Base-by-base conservation (phyloP, 2,797 vertebrate genomes). In the Trachurus trachurus region DNA sequence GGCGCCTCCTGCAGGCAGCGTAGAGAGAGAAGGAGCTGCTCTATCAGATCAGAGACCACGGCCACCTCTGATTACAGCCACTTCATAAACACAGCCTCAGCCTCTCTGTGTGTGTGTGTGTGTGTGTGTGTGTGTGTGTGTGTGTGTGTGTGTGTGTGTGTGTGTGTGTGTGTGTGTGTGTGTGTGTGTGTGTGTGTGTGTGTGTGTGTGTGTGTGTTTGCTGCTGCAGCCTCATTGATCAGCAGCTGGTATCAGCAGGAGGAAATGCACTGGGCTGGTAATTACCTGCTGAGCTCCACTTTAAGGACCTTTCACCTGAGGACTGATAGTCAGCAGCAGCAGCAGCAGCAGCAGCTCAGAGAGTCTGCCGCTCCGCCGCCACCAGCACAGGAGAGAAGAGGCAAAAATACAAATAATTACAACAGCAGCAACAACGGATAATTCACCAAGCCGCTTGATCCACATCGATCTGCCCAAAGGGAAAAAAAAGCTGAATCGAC, bases 41-140 rank as follows among this genome's bases (percentile, higher is more conserved):
- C 71, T 83, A 76, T 90, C 89, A 86, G 85, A 91, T 92, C 80
- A 87, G 66, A 89, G 76, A 82, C 72, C 79, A 69, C 54, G 76
- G 82, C 80, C 71, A 72, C 79, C 76, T 86, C 84, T 84, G 82
- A 91, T 90, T 81, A 73, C 75, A 66, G 76, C 76, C 84, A 67
- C 68, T 86, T 92, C 86, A 86, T 88, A 85, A 87, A 82, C 76
- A 70, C 44, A 9, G 50, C 26, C 5, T 9, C 7, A 52, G 61
- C 29, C 31, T 63, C 52, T 42, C n/a, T 26, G 26, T 26, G 26
- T 26, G 26, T 26, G 26, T 26, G 26, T 26, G 26, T 26, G 26
- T 26, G 26, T 26, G 26, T 26, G 26, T 3, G 1, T 1, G 26
- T 3, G 3, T 1, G 54, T 26, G 26, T 26, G 26, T 26, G 26